These are phyloP conservation scores for Panurus biarmicus DNA, from an alignment of 2,113 vertebrate genomes.

Conservation along the genomic window DNA sequence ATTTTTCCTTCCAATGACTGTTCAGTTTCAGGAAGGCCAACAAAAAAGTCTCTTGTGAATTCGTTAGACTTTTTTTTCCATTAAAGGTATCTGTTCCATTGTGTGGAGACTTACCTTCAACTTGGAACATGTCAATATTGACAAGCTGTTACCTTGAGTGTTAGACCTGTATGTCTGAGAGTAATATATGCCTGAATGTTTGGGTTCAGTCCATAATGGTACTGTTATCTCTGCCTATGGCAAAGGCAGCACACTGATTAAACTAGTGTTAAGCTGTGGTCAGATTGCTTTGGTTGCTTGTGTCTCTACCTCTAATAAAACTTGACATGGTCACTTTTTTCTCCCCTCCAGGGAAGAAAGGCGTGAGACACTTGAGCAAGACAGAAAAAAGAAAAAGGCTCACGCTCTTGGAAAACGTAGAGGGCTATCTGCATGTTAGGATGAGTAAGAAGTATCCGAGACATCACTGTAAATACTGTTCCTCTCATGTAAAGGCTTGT, in stretches of 20 bases:
- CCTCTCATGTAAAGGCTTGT: conserved; percentile 52
- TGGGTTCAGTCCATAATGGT: background rate
- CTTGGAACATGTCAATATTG: background rate
- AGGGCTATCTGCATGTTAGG: conserved; percentile 66
- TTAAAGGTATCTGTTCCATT: background rate
- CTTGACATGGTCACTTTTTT: background rate
- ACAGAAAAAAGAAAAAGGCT: conserved; percentile 83
- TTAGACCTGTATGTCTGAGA: background rate
- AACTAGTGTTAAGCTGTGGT: background rate
- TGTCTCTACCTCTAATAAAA: background rate
- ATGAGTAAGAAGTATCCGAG: background rate
- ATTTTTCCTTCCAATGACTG: background rate
- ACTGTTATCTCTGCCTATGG: background rate
- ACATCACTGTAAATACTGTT: conserved; percentile 19
- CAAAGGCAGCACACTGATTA: background rate
- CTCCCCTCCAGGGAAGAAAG: conserved; percentile 73
- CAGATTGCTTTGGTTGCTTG: background rate
- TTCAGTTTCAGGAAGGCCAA: background rate
- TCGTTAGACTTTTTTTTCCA: background rate
- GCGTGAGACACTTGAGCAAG: conserved; percentile 66
- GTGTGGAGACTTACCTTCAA: background rate
- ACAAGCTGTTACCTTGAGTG: background rate
- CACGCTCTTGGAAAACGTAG: conserved; percentile 73
- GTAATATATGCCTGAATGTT: background rate
- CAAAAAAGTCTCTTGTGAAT: background rate